Base-by-base conservation (phyloP, 2,888 invertebrate genomes). In the Plagodis dolabraria region DNA sequence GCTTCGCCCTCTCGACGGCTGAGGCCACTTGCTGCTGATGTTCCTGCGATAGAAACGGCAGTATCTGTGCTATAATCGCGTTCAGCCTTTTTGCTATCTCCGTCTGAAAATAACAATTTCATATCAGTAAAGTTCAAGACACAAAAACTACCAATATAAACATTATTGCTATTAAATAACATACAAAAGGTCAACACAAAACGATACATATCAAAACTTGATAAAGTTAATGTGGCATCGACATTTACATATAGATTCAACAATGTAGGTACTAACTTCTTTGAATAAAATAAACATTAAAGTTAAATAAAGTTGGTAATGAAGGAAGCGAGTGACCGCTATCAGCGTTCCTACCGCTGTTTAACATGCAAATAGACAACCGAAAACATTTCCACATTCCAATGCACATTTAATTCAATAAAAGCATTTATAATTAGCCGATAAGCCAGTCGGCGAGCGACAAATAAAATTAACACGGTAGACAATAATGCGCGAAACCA, bases 81-180 rank as follows among this genome's bases (percentile, higher is more conserved):
- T 97, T 98, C 88, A 98, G 93, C 87, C 98, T 94, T 94, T 98
- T 99, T 74, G 97, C 97, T 86, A 98, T 98, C 94, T 99, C 98
- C 93, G 98, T 97, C 97, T 98, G 95, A 58, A 96, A 95, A 67
- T 73, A 77, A 68, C 70, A 74, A 63, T 63, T 8, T 12, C 52
- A 59, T 62, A 69, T 60, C 66, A 63, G 58, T 57, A 54, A 65
- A 47, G 56, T 56, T 68, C 44, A 61, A 58, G 67, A 43, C 53
- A 36, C 48, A 47, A 64, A 55, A 51, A 11, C 10, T 10, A 40
- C 40, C 8, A 38, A n/a, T 59, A 47, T 47, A 65, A 58, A 48
- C 52, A 67, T 22, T 59, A 71, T 63, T 58, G 62, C 66, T 53
- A 64, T 66, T 61, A 65, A 63, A 65, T 58, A 22, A 62, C 56